These are phyloP conservation scores for Calidris pugnax DNA, from an alignment of 2,113 vertebrate genomes.

Conservation along the genomic window DNA sequence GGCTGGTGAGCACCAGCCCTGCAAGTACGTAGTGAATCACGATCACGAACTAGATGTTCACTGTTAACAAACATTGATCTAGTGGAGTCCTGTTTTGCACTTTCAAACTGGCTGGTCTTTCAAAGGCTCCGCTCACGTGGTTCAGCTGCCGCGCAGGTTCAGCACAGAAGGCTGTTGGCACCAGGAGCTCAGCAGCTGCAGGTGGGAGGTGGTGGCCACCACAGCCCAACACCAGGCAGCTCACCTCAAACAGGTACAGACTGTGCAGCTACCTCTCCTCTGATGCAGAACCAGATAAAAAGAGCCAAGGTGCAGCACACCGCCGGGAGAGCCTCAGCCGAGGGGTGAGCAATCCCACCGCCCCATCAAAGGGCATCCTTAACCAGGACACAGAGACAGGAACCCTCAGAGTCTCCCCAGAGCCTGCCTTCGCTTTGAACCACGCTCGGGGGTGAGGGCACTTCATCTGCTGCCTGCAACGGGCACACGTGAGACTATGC, in stretches of 20 bases:
- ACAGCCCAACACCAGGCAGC: neutral
- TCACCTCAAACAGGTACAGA: neutral
- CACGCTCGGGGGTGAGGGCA: accelerated
- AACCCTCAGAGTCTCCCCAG: accelerated
- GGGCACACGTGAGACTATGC: neutral
- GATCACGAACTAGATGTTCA: neutral
- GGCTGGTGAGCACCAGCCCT: neutral
- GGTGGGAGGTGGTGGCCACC: neutral
- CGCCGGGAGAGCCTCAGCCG: accelerated
- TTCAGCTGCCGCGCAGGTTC: neutral
- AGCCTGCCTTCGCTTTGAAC: neutral
- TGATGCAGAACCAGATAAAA: neutral
- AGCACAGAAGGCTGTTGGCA: accelerated
- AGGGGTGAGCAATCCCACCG: neutral
- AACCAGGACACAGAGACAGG: neutral
- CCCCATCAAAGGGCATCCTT: neutral
- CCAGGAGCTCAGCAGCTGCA: accelerated
- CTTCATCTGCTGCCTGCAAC: accelerated
- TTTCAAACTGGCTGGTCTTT: neutral
- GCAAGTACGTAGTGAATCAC: accelerated
- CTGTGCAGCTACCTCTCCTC: neutral
- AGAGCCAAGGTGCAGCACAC: neutral
- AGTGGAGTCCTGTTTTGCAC: neutral
- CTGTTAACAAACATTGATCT: accelerated
- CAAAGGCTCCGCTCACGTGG: neutral